phyloP scores from a whole-genome alignment of 2,888 invertebrate species.

The Amphipoea lucens region DNA sequence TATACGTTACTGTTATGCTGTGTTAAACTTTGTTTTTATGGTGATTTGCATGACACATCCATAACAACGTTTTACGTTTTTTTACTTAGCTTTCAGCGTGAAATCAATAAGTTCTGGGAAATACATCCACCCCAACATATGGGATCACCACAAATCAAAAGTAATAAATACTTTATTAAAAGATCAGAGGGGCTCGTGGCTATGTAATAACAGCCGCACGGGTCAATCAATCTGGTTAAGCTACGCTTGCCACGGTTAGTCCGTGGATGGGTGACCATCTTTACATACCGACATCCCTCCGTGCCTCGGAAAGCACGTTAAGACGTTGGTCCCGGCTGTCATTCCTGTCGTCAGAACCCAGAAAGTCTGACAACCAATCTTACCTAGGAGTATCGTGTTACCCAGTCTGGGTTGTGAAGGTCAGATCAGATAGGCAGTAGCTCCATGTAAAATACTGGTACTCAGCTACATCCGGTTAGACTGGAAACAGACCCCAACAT shows the following conservation, averaged over 20 bases:
- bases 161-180: neutral
- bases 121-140: neutral
- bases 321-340: too few species aligned
- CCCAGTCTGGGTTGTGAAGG: too few species aligned
- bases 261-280: neutral
- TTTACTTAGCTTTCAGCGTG: slow-evolving; percentile 10
- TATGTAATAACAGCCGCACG: neutral
- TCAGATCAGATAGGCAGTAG: too few species aligned
- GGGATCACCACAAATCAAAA: neutral
- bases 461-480: too few species aligned
- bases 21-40: slow-evolving; percentile 23
- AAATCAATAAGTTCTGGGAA: slow-evolving; percentile 48
- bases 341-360: too few species aligned
- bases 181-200: neutral
- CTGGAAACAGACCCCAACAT: too few species aligned
- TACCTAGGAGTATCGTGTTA: too few species aligned
- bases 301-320: neutral
- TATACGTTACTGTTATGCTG: slow-evolving; percentile 21
- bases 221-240: neutral
- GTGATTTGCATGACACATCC: slow-evolving; percentile 36
- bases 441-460: too few species aligned
- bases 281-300: neutral
- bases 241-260: neutral
- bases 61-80: slow-evolving; percentile 18
- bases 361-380: too few species aligned